phyloP scores from a whole-genome alignment of 2,797 vertebrate species.

The Garrulus glandarius region DNA sequence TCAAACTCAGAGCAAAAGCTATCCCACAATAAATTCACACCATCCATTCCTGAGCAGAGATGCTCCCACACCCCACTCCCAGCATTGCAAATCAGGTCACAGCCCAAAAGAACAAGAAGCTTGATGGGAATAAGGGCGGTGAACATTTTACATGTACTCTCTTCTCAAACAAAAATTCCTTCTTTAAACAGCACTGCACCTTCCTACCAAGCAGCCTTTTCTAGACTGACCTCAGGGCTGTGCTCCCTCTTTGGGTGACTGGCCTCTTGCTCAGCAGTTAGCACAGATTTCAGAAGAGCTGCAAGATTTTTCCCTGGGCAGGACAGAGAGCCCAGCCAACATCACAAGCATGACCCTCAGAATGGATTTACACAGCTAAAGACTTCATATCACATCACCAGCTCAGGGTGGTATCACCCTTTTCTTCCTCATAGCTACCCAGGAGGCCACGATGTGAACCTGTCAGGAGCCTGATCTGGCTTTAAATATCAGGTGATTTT shows the following conservation, averaged over 20 bases:
- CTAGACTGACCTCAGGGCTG: background rate
- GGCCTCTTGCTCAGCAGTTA: background rate
- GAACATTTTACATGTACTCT: background rate
- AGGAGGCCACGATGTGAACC: background rate
- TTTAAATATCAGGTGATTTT: conserved; percentile 25
- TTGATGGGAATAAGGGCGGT: background rate
- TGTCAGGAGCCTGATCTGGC: background rate
- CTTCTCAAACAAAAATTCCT: background rate
- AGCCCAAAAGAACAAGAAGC: background rate
- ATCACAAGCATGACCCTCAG: fast-evolving
- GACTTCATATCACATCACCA: background rate
- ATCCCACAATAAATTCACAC: background rate
- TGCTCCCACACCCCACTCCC: background rate
- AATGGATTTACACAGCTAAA: background rate
- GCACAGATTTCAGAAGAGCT: background rate
- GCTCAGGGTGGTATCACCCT: background rate
- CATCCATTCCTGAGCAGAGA: background rate
- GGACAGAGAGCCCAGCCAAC: background rate
- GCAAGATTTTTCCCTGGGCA: background rate
- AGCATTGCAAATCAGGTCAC: background rate
- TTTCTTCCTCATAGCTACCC: background rate
- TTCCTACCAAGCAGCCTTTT: background rate
- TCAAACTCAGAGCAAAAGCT: background rate
- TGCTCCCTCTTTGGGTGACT: background rate
- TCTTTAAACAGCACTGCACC: background rate